These are phyloP conservation scores for Drosophila trichaetosa DNA, from an alignment of 2,888 invertebrate genomes.

Conservation along the genomic window DNA sequence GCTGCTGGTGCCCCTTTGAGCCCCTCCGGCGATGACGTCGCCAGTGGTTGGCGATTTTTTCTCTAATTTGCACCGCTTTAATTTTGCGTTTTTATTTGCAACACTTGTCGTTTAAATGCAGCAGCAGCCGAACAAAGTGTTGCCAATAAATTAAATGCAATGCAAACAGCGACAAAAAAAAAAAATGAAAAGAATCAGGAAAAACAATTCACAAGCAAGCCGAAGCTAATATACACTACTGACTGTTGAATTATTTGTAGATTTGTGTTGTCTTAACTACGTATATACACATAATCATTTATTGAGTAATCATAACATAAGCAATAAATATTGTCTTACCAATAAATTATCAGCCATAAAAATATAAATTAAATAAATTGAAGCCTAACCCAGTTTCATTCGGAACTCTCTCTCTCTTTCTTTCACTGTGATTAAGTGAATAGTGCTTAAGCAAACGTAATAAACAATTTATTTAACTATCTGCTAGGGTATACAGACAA, in stretches of 20 bases:
- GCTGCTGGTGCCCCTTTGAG: conserved; percentile 30
- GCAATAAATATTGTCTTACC: neutral
- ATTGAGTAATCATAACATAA: neutral
- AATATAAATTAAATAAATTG: neutral
- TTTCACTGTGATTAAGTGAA: neutral
- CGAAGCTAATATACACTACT: conserved; percentile 37
- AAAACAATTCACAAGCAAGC: neutral
- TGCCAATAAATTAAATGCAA: conserved; percentile 76
- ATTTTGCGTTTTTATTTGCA: conserved; percentile 80
- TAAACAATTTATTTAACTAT: conserved; percentile 24
- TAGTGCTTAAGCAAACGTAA: conserved; percentile 1
- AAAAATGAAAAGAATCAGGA: conserved; percentile 9
- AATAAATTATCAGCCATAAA: neutral
- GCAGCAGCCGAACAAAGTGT: conserved; percentile 71
- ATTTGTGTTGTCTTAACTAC: too few species aligned
- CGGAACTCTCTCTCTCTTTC: neutral
- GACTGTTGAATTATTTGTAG: neutral
- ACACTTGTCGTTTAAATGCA: conserved; percentile 80
- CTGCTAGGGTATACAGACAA: conserved; percentile 20
- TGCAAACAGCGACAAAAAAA: conserved; percentile 41
- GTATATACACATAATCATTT: neutral
- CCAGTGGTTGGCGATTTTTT: conserved; percentile 52
- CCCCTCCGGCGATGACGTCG: conserved; percentile 69
- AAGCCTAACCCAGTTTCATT: neutral
- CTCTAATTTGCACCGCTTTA: conserved; percentile 79